phyloP scores from a whole-genome alignment of 1,140 invertebrate species.

The Artemia franciscana region DNA sequence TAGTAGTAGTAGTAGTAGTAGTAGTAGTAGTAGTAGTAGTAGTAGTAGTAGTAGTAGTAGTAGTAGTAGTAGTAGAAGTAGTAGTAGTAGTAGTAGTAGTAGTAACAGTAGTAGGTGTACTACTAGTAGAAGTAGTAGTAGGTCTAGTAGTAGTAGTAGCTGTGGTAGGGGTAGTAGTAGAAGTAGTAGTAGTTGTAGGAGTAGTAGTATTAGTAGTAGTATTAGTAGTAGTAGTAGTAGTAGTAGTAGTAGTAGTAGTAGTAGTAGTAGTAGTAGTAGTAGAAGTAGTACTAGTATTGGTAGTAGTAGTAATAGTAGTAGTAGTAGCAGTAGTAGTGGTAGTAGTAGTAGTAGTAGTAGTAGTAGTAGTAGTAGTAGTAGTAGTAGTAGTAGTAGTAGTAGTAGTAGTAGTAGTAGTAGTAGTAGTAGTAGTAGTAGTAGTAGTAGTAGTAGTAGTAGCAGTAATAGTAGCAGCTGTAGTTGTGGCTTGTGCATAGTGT shows the following conservation, averaged over 20 bases:
- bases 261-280: background rate
- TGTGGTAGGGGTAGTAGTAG: too few species aligned
- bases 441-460: background rate
- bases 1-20: too few species aligned
- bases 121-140: too few species aligned
- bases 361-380: background rate
- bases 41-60: conserved; percentile 6
- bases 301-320: conserved; percentile 6
- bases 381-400: conserved; percentile 2
- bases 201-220: too few species aligned
- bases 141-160: too few species aligned
- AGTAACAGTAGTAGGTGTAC: too few species aligned
- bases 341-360: conserved; percentile 3
- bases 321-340: conserved; percentile 7
- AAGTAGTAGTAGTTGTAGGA: too few species aligned
- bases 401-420: background rate
- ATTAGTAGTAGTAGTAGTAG: too few species aligned
- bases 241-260: too few species aligned
- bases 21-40: background rate
- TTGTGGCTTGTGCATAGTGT: background rate
- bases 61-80: conserved; percentile 6
- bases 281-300: too few species aligned
- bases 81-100: too few species aligned
- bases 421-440: background rate
- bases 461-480: conserved; percentile 3